These are phyloP conservation scores for Fabriciana adippe DNA, from an alignment of 2,888 invertebrate genomes.

Conservation along the genomic window DNA sequence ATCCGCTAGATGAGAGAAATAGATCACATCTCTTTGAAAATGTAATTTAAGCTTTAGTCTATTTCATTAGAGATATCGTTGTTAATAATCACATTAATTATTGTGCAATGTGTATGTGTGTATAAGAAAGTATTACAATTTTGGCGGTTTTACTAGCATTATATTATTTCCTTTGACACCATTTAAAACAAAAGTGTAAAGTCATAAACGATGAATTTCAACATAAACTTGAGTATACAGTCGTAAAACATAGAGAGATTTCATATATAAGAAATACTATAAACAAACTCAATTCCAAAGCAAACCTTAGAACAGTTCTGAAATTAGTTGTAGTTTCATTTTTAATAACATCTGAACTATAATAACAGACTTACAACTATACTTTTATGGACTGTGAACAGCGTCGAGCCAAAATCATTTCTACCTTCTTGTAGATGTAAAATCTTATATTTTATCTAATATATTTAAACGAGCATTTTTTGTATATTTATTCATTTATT, in stretches of 20 bases:
- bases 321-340: conserved; percentile 24
- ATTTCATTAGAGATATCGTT: too few species aligned
- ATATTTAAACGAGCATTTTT: too few species aligned
- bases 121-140: too few species aligned
- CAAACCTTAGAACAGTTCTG: conserved; percentile 13
- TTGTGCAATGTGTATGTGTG: too few species aligned
- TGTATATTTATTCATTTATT: too few species aligned
- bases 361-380: conserved; percentile 27
- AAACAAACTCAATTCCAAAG: conserved; percentile 19
- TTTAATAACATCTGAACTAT: conserved; percentile 27
- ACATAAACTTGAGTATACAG: conserved; percentile 4
- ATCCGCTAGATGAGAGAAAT: too few species aligned
- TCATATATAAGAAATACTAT: conserved; percentile 6
- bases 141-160: background rate
- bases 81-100: too few species aligned
- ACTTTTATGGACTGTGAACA: conserved; percentile 33
- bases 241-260: conserved; percentile 9
- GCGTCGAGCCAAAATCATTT: conserved; percentile 33
- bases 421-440: conserved; percentile 24
- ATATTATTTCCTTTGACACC: background rate
- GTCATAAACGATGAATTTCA: background rate
- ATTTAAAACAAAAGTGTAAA: background rate
- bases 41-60: too few species aligned
- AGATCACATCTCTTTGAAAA: too few species aligned
- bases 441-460: background rate